Percentiles rank a stretch among this genome's conserved stretches.
These are phyloP conservation scores for Luffia ferchaultella DNA, from an alignment of 2,888 invertebrate species.

Conservation along the genomic window DNA sequence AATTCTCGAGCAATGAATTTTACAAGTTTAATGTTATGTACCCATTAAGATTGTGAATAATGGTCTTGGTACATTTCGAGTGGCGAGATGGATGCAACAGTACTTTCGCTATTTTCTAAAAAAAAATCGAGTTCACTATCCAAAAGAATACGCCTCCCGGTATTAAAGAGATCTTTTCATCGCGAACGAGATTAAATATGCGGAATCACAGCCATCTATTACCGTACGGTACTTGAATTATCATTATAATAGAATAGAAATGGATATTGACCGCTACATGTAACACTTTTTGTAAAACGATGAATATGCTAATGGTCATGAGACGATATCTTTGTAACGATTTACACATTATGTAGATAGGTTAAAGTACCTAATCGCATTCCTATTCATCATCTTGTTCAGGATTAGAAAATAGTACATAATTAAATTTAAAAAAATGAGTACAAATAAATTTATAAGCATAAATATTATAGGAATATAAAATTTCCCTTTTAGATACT, in stretches of 20 bases:
- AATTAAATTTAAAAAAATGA: no score
- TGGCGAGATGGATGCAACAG: neutral
- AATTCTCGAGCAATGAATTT: neutral
- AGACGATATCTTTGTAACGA: no score
- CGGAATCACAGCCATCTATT: neutral
- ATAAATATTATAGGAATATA: no score
- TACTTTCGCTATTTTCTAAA: neutral
- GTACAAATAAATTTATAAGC: no score
- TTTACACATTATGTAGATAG: no score
- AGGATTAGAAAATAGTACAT: no score
- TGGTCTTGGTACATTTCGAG: neutral
- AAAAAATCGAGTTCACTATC: neutral
- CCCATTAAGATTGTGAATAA: neutral
- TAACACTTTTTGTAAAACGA: neutral
- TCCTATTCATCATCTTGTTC: no score
- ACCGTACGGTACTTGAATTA: neutral
- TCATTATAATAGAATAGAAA: neutral
- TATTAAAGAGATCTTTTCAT: no score
- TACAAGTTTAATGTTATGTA: neutral
- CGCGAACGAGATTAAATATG: neutral
- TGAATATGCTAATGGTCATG: neutral
- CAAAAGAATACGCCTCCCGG: neutral
- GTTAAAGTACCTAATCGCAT: no score
- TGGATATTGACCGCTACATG: neutral
- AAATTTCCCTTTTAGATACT: no score